Evolutionary conservation across 1,140 invertebrate species (phyloP).

Genomic region (Glossosoma conforme): DNA sequence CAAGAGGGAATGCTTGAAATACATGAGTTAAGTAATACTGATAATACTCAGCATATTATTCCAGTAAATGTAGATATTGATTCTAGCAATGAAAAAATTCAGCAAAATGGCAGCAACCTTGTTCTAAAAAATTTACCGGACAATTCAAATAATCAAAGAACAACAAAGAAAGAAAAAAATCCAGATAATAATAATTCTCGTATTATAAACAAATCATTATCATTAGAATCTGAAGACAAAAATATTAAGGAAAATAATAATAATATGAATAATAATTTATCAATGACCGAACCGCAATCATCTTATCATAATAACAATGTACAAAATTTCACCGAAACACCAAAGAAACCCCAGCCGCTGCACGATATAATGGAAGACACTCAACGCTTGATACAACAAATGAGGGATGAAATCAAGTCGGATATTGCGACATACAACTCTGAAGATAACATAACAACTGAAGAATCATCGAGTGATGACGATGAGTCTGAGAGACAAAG

Average conservation of each 20-base stretch:
- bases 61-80: slow-evolving; percentile 6
- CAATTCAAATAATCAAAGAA: too few relatives aligned
- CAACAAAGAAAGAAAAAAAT: too few relatives aligned
- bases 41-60: slow-evolving; percentile 16
- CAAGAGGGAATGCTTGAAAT: slow-evolving; percentile 12
- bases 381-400: slow-evolving; percentile 55
- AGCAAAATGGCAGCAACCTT: not conserved
- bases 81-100: slow-evolving; percentile 4
- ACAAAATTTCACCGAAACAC: not conserved
- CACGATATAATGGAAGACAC: slow-evolving; percentile 54
- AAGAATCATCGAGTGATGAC: slow-evolving; percentile 45
- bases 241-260: not conserved
- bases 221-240: not conserved
- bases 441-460: slow-evolving; percentile 42
- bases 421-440: slow-evolving; percentile 52
- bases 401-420: slow-evolving; percentile 57
- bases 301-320: not conserved
- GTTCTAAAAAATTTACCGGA: slow-evolving; percentile 1
- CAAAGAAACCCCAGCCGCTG: slow-evolving; percentile 42
- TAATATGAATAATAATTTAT: not conserved
- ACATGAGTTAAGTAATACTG: slow-evolving; percentile 10
- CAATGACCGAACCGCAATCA: not conserved
- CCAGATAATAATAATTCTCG: too few relatives aligned
- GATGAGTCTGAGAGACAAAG: slow-evolving; percentile 45
- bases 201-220: too few relatives aligned